phyloP scores from a whole-genome alignment of 2,888 invertebrate species.

The Coelinius sp. region DNA sequence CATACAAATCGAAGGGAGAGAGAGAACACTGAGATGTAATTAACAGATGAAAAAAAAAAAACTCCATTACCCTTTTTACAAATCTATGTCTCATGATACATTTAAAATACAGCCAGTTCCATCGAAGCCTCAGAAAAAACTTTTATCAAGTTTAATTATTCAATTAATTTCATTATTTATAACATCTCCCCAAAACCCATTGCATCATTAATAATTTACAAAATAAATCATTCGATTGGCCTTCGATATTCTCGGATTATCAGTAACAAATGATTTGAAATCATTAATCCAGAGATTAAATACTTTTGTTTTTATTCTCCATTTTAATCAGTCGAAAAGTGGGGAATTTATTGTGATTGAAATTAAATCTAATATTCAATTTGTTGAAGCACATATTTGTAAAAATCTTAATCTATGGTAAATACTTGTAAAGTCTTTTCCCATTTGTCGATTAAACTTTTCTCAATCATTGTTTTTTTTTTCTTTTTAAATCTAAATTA shows the following conservation, averaged over 20 bases:
- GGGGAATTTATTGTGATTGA: constrained; percentile 1
- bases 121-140: constrained; percentile 24
- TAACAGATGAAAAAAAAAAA: not conserved
- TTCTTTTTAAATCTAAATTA: constrained; percentile 8
- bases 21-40: not conserved
- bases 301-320: not conserved
- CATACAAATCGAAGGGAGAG: not conserved
- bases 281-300: not conserved
- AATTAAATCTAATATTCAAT: constrained; percentile 15
- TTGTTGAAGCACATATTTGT: constrained; percentile 51
- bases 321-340: constrained; percentile 22
- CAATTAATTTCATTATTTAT: constrained; percentile 2
- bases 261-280: not conserved
- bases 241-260: not conserved
- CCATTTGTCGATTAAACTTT: constrained; percentile 50
- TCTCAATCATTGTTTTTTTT: not conserved
- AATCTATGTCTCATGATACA: constrained; percentile 17
- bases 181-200: constrained; percentile 24
- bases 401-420: constrained; percentile 68
- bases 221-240: constrained; percentile 16
- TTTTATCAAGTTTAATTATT: constrained; percentile 16
- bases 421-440: constrained; percentile 66
- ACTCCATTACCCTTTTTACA: constrained; percentile 37
- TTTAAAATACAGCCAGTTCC: constrained; percentile 27
- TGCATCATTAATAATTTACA: not conserved